Percentiles rank a stretch among this genome's conserved stretches.
phyloP scores from a whole-genome alignment of 2,113 vertebrate species.

The Salvelinus alpinus region DNA sequence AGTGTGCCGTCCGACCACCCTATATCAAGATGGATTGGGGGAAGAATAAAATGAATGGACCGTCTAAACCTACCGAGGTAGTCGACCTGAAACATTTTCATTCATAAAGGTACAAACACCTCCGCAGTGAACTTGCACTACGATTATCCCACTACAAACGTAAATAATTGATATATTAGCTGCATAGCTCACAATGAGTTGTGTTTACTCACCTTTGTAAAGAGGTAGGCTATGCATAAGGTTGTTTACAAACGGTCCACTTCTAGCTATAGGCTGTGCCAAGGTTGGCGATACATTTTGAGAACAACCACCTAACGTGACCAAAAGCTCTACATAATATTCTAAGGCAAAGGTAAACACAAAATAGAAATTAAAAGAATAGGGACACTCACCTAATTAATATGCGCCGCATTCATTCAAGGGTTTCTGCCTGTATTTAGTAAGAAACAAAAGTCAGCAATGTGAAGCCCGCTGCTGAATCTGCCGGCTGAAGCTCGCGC shows the following conservation, averaged over 20 bases:
- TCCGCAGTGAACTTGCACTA: constrained; percentile 18
- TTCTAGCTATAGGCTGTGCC: not conserved
- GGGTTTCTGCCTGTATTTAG: constrained; percentile 75
- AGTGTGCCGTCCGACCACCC: constrained; percentile 77
- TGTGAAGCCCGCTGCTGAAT: constrained; percentile 73
- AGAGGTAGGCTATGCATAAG: not conserved
- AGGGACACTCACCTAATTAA: constrained; percentile 81
- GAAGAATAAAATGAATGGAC: constrained; percentile 75
- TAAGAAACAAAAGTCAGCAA: constrained; percentile 49
- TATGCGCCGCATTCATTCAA: constrained; percentile 71
- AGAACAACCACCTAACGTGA: not conserved
- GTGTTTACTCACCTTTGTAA: not conserved
- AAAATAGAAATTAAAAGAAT: constrained; percentile 66
- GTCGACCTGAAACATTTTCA: constrained; percentile 78
- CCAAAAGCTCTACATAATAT: not conserved
- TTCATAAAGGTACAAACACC: constrained; percentile 82
- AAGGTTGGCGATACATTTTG: not conserved
- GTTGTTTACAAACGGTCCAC: not conserved
- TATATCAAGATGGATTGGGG: constrained; percentile 67
- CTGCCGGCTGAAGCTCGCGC: constrained; percentile 78
- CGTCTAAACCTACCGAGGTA: constrained; percentile 82
- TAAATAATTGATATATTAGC: not conserved
- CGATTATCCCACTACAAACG: constrained; percentile 26
- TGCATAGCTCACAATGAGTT: not conserved
- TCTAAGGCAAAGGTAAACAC: constrained; percentile 20